phyloP scores from a whole-genome alignment of 2,888 invertebrate species.

The Mesorhabditis belari region DNA sequence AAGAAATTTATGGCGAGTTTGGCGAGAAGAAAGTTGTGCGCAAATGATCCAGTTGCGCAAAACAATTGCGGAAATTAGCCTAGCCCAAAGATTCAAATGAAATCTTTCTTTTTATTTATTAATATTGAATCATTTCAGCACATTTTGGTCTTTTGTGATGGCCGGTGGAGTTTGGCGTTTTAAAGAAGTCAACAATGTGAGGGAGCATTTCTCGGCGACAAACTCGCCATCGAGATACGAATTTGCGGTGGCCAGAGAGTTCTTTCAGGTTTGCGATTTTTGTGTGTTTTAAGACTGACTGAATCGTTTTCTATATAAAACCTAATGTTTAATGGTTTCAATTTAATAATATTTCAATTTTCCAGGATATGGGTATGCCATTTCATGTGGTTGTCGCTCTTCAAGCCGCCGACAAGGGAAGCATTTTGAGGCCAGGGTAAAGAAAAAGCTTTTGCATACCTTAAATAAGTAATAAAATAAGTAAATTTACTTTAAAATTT shows the following conservation, averaged over 20 bases:
- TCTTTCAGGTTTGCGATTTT: slow-evolving; percentile 22
- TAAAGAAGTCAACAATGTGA: slow-evolving; percentile 50
- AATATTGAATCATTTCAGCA: slow-evolving; percentile 19
- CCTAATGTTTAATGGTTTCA: too few relatives aligned
- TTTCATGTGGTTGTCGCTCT: slow-evolving; percentile 51
- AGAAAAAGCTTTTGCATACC: slow-evolving; percentile 3
- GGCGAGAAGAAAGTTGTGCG: too few relatives aligned
- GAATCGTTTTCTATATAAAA: neutral
- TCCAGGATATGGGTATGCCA: slow-evolving; percentile 45
- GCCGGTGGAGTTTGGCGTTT: slow-evolving; percentile 40
- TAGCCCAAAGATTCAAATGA: too few relatives aligned
- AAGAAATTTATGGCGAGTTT: too few relatives aligned
- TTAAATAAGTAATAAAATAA: too few relatives aligned
- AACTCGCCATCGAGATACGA: slow-evolving; percentile 48
- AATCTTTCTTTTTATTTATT: too few relatives aligned
- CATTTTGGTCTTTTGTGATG: slow-evolving; percentile 32
- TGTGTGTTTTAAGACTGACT: neutral
- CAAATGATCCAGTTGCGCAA: too few relatives aligned
- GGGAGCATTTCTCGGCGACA: slow-evolving; percentile 48
- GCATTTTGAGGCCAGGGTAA: slow-evolving; percentile 41
- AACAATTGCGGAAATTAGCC: too few relatives aligned
- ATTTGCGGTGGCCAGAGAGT: slow-evolving; percentile 46
- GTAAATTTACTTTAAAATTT: too few relatives aligned
- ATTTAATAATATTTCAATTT: too few relatives aligned
- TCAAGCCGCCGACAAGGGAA: slow-evolving; percentile 46